Evolutionary conservation across 2,797 vertebrate species (phyloP).

Genomic region (Esox lucius): DNA sequence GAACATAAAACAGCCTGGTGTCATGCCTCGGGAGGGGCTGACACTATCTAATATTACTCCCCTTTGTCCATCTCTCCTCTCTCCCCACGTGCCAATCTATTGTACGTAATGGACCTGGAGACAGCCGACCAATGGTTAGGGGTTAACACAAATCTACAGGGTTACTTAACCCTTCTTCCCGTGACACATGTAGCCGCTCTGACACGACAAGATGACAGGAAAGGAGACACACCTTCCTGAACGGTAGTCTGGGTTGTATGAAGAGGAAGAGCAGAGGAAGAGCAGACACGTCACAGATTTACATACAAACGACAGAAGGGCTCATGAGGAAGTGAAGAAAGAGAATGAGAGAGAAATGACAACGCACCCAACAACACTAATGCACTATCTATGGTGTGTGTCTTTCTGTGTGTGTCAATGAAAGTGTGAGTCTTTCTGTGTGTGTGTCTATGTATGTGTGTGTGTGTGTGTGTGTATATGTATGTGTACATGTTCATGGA

Average conservation of each 20-base stretch:
- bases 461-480: not conserved
- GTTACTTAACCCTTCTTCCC: conserved; percentile 61
- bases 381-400: not conserved
- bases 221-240: conserved; percentile 23
- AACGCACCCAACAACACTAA: not conserved
- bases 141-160: conserved; percentile 70
- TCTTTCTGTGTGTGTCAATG: too few relatives aligned
- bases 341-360: not conserved
- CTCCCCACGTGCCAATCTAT: conserved; percentile 65
- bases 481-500: not conserved
- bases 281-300: not conserved
- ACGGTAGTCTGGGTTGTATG: too few relatives aligned
- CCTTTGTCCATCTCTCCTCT: not conserved
- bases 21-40: too few relatives aligned
- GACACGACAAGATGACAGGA: conserved; percentile 11
- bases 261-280: not conserved
- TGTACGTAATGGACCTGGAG: conserved; percentile 68
- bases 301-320: not conserved
- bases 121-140: conserved; percentile 77
- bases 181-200: conserved; percentile 13
- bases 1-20: too few relatives aligned
- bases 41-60: too few relatives aligned
- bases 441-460: too few relatives aligned
- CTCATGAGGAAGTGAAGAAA: not conserved
- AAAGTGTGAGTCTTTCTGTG: too few relatives aligned